Evolutionary conservation across 2,113 vertebrate genomes (phyloP).

Genomic region (Clinocottus analis): DNA sequence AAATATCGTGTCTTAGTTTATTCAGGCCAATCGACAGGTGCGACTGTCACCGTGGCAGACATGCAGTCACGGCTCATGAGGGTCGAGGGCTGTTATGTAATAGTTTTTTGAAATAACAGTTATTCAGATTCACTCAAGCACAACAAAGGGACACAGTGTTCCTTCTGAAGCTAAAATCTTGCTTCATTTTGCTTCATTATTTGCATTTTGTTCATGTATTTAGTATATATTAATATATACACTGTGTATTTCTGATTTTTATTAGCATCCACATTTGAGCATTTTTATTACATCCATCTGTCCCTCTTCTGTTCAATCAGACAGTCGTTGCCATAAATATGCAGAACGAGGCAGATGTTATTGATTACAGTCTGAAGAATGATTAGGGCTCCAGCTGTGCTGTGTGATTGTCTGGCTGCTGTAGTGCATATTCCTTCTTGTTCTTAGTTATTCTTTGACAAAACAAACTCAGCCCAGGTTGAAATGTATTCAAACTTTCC

Average conservation of each 20-base stretch:
- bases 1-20: slow-evolving; percentile 35
- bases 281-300: not conserved
- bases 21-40: slow-evolving; percentile 46
- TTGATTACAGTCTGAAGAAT: slow-evolving; percentile 34
- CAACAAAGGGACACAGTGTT: not conserved
- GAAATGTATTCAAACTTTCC: not conserved
- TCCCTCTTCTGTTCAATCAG: not conserved
- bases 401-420: slow-evolving; percentile 34
- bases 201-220: not conserved
- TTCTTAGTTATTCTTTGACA: slow-evolving; percentile 8
- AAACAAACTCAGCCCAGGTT: not conserved
- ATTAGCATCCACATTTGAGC: not conserved
- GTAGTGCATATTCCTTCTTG: not conserved
- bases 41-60: not conserved
- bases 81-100: slow-evolving; percentile 25
- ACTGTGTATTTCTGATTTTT: not conserved
- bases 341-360: slow-evolving; percentile 43
- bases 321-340: slow-evolving; percentile 24
- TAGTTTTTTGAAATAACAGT: not conserved
- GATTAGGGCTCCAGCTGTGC: slow-evolving; percentile 33
- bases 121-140: slow-evolving; percentile 17
- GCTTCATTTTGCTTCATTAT: not conserved
- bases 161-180: not conserved
- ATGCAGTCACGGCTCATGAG: slow-evolving; percentile 1
- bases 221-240: not conserved